Evolutionary conservation across 2,888 invertebrate genomes (phyloP).

Genomic region (Apocheima hispidaria): DNA sequence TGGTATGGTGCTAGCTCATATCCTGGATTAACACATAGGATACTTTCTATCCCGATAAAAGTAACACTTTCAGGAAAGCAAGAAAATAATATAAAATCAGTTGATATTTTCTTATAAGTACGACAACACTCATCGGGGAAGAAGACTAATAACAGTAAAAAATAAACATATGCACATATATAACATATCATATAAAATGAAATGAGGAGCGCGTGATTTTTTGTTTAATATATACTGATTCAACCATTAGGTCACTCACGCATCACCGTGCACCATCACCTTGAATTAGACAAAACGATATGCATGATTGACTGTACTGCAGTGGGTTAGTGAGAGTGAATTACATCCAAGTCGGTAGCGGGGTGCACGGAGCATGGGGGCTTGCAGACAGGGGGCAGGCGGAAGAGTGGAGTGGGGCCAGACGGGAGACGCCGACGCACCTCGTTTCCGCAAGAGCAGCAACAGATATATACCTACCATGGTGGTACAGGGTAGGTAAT

Average conservation of each 20-base stretch:
- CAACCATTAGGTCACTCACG: constrained; percentile 1
- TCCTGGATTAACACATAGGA: too few species aligned
- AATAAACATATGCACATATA: too few species aligned
- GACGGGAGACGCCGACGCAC: constrained; percentile 82
- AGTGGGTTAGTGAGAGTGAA: constrained; percentile 87
- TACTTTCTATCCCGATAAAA: too few species aligned
- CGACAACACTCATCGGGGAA: too few species aligned
- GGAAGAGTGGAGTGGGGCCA: constrained; percentile 76
- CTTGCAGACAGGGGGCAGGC: constrained; percentile 64
- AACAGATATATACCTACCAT: constrained; percentile 56
- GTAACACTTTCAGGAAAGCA: too few species aligned
- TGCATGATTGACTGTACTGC: constrained; percentile 83
- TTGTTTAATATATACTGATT: constrained; percentile 5
- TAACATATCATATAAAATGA: too few species aligned
- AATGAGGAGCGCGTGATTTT: not conserved
- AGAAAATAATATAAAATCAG: too few species aligned
- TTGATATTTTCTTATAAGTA: too few species aligned
- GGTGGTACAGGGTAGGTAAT: constrained; percentile 62
- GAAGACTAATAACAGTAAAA: not conserved
- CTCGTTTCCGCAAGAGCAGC: constrained; percentile 76
- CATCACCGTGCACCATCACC: constrained; percentile 55
- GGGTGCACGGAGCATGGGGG: constrained; percentile 46
- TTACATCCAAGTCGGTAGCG: constrained; percentile 66
- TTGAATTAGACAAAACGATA: constrained; percentile 75
- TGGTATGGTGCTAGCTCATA: too few species aligned